Evolutionary conservation across 2,888 invertebrate species (phyloP).

Genomic region (Dryadula phaetusa): DNA sequence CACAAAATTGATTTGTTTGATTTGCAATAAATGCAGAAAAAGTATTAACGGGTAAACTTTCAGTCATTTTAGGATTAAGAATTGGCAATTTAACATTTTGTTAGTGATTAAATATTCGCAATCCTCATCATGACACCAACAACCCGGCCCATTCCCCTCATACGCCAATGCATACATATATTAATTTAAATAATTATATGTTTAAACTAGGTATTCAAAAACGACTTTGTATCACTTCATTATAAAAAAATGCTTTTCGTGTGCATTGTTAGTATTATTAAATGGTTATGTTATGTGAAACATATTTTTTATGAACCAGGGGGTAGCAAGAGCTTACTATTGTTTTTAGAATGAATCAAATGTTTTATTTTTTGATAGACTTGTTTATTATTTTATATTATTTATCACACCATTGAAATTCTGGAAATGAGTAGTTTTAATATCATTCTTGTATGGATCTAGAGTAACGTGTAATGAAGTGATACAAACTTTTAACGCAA

Average conservation of each 20-base stretch:
- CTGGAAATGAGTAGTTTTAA: neutral
- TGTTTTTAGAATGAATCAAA: no score
- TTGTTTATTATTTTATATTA: no score
- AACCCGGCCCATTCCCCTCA: neutral
- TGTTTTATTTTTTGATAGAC: no score
- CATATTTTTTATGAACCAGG: neutral
- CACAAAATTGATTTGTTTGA: no score
- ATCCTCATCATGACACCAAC: neutral
- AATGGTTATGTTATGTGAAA: neutral
- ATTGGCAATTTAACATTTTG: no score
- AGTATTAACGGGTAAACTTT: no score
- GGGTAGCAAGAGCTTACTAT: no score
- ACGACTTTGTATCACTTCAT: conserved; percentile 9
- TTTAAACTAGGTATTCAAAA: neutral
- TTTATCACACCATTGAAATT: neutral
- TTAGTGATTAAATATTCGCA: no score
- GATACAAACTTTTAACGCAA: conserved; percentile 8
- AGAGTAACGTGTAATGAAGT: neutral
- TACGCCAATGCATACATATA: conserved; percentile 13
- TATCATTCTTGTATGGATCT: neutral
- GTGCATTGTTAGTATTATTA: no score
- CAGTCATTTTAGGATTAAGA: no score
- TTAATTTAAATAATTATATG: conserved; percentile 3
- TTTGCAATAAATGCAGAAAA: no score
- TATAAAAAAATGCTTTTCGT: no score